These are phyloP conservation scores for Oasisia sp. DNA, from an alignment of 2,888 invertebrate species.

Conservation along the genomic window DNA sequence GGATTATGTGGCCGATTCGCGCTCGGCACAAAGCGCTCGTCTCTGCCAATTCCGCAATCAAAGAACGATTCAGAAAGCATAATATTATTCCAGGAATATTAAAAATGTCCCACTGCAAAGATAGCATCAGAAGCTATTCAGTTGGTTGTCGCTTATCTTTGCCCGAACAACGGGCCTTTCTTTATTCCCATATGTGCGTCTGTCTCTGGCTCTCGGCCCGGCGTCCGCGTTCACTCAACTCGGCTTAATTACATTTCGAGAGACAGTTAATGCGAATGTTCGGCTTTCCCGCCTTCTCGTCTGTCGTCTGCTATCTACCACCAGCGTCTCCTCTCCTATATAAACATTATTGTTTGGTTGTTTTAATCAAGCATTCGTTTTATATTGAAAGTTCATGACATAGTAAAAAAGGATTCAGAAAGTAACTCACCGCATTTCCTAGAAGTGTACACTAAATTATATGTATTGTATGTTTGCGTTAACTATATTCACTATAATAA, in stretches of 20 bases:
- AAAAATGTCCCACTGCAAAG: slow-evolving; percentile 9
- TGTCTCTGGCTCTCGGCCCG: not conserved
- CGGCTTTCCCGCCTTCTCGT: slow-evolving; percentile 11
- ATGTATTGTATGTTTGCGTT: too few relatives aligned
- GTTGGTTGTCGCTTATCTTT: not conserved
- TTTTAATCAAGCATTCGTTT: not conserved
- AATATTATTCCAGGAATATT: slow-evolving; percentile 17
- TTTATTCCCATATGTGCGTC: slow-evolving; percentile 10
- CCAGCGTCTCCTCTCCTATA: not conserved
- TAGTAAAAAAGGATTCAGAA: too few relatives aligned
- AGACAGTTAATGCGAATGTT: not conserved
- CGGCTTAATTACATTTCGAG: not conserved
- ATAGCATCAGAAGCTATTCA: not conserved
- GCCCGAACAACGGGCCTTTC: not conserved
- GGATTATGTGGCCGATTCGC: not conserved
- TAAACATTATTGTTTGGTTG: not conserved
- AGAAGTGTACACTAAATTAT: too few relatives aligned
- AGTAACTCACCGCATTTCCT: too few relatives aligned
- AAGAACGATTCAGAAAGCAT: not conserved
- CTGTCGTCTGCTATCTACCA: slow-evolving; percentile 9
- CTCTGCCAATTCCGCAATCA: slow-evolving; percentile 1
- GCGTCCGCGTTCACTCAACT: slow-evolving; percentile 1
- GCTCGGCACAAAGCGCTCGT: not conserved
- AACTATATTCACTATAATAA: too few relatives aligned
- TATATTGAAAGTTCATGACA: not conserved